Base-by-base conservation (phyloP, 2,797 vertebrate genomes). In the Lutjanus argentimaculatus region DNA sequence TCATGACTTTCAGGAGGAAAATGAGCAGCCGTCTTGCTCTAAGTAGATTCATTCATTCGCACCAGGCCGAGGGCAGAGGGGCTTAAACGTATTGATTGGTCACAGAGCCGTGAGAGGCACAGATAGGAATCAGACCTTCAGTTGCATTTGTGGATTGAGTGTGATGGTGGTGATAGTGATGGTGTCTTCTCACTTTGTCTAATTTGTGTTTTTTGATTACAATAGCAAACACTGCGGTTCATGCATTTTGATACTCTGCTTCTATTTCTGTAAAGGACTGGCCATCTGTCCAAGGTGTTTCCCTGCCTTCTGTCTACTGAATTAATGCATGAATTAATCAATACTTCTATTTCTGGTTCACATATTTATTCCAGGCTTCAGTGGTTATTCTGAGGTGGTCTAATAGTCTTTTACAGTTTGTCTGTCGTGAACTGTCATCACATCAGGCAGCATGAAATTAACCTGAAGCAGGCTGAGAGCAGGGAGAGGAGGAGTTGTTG, bases 1-100 rank as follows among this genome's bases (percentile, higher is more conserved):
- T 88, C 71, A 63, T n/a, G 67, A 76, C 45, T 84, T 83, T 85
- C 36, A 70, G 56, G 53, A 40, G 63, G 72, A 85, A 86, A 87
- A 80, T 1, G 64, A 85, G 84, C 72, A 75, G 71, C 65, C 51
- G 4, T 59, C 63, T 52, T 69, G 57, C 79, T 67, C 79, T 53
- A 62, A 84, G 71, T 79, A 43, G 68, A 58, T 83, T 84, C 40
- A 69, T 85, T 85, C 46, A 43, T 68, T 83, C 45, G 59, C 43
- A 7, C 48, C 4, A 2, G 46, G 63, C 75, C 0, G 51, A 83
- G 66, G 65, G 86, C 77, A 73, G 76, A 88, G 65, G 51, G 53
- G 76, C 81, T 88, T 86, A 84, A 79, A 83, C 1, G 8, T 91
- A 92, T 92, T 85, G 91, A 92, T 91, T 76, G 78, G 83, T 88